Evolutionary conservation across 2,888 invertebrate genomes (phyloP).

Genomic region (Agriopis marginaria): DNA sequence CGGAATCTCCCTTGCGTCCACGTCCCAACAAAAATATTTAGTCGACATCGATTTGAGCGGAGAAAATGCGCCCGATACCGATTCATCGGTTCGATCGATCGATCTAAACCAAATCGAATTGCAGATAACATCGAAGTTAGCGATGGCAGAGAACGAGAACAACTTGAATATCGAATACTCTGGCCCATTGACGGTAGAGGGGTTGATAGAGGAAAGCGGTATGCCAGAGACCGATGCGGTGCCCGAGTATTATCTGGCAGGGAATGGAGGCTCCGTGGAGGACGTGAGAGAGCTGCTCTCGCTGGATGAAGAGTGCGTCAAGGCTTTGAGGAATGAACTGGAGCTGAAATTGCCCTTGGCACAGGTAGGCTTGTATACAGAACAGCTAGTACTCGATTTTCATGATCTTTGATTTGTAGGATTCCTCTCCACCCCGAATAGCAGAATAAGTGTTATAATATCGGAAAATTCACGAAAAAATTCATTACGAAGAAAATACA

Average conservation of each 20-base stretch:
- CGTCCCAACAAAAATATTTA: conserved; percentile 73
- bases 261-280: conserved; percentile 83
- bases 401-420: too few relatives aligned
- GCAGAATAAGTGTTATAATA: too few relatives aligned
- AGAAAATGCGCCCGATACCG: conserved; percentile 50
- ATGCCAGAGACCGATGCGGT: conserved; percentile 62
- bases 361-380: conserved; percentile 74
- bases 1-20: conserved; percentile 71
- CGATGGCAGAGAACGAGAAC: conserved; percentile 84
- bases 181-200: conserved; percentile 73
- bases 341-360: conserved; percentile 90
- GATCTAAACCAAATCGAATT: conserved; percentile 78
- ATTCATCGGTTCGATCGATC: conserved; percentile 59
- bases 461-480: too few relatives aligned
- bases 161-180: conserved; percentile 83
- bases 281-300: conserved; percentile 86
- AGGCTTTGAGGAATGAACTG: conserved; percentile 90
- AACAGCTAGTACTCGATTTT: too few relatives aligned
- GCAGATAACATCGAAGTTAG: conserved; percentile 79
- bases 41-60: conserved; percentile 71
- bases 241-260: conserved; percentile 72
- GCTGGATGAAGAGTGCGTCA: conserved; percentile 90
- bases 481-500: too few relatives aligned
- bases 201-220: conserved; percentile 63
- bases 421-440: too few relatives aligned